A percentile compares a stretch with the other conserved stretches of the same genome.
Evolutionary conservation across 2,113 vertebrate genomes (phyloP).

Genomic region (Oncorhynchus tshawytscha): DNA sequence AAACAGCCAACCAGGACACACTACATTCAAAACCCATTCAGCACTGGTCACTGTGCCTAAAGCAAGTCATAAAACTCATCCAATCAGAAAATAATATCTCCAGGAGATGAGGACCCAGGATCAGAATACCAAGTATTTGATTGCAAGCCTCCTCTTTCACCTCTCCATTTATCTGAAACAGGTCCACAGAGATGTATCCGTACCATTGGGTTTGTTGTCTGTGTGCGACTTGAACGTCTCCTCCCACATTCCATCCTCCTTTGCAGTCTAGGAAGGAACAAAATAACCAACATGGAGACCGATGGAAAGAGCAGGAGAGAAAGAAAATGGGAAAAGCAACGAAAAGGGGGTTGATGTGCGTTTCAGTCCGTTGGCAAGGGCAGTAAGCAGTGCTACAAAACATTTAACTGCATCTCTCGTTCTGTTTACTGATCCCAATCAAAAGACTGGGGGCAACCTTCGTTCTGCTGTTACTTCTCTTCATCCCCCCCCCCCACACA

Average conservation of each 20-base stretch:
- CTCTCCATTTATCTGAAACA: too few species aligned
- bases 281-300: background rate
- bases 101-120: too few species aligned
- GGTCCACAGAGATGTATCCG: background rate
- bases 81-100: background rate
- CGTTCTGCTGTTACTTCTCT: too few species aligned
- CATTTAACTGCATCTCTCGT: background rate
- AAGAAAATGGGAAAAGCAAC: background rate
- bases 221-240: slow-evolving; percentile 89
- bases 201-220: slow-evolving; percentile 87
- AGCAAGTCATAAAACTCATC: too few species aligned
- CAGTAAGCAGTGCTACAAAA: slow-evolving; percentile 6
- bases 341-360: background rate
- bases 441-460: too few species aligned
- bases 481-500: too few species aligned
- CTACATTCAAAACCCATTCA: background rate
- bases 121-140: too few species aligned
- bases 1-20: background rate
- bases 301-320: background rate
- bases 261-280: slow-evolving; percentile 35
- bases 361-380: background rate
- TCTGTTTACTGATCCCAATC: too few species aligned
- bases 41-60: too few species aligned
- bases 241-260: slow-evolving; percentile 86
- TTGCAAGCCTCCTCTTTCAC: too few species aligned